phyloP scores from a whole-genome alignment of 2,888 invertebrate species.

The Miltochrista miniata region DNA sequence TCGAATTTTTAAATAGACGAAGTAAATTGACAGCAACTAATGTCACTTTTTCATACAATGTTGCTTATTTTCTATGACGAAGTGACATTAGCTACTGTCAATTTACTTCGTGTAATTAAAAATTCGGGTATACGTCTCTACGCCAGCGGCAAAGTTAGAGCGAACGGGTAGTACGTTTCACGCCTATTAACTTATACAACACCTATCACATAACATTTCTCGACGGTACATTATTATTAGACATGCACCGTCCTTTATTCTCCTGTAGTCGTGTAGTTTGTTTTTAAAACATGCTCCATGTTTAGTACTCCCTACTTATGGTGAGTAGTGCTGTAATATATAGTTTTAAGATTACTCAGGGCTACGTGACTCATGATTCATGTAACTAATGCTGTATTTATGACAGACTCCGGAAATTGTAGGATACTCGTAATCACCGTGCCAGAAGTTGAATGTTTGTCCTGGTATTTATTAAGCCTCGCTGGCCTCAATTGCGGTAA shows the following conservation, averaged over 20 bases:
- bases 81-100: too few species aligned
- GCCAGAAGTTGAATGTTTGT: constrained; percentile 27
- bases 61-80: too few species aligned
- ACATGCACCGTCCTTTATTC: constrained; percentile 5
- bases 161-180: too few species aligned
- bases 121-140: too few species aligned
- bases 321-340: constrained; percentile 19
- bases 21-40: too few species aligned
- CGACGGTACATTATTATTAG: constrained; percentile 16
- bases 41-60: too few species aligned
- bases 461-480: constrained; percentile 27
- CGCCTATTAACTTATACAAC: constrained; percentile 16
- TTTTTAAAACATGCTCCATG: constrained; percentile 35
- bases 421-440: constrained; percentile 31
- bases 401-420: constrained; percentile 60
- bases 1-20: too few species aligned
- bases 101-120: too few species aligned
- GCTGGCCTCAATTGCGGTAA: constrained; percentile 32
- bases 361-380: constrained; percentile 59
- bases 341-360: constrained; percentile 54
- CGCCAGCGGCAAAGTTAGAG: too few species aligned
- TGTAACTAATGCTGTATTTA: constrained; percentile 53
- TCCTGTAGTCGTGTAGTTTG: constrained; percentile 10
- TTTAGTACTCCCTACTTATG: constrained; percentile 4
- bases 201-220: constrained; percentile 20